These are phyloP conservation scores for Steatornis caripensis DNA, from an alignment of 2,113 vertebrate species.

Conservation along the genomic window DNA sequence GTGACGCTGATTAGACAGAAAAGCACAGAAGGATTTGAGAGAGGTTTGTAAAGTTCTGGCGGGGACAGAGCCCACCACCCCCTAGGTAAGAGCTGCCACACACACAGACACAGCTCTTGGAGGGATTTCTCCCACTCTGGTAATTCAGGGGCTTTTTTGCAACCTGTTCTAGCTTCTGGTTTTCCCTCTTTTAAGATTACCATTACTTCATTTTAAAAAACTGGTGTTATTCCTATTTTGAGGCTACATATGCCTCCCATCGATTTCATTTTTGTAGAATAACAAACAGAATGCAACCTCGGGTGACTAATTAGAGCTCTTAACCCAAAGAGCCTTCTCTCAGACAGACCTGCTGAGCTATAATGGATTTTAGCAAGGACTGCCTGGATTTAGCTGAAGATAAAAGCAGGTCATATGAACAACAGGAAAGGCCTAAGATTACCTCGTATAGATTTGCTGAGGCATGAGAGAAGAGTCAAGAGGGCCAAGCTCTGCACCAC, in stretches of 20 bases:
- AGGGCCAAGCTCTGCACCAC: neutral
- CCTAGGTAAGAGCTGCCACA: neutral
- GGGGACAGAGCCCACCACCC: neutral
- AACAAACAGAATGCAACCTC: neutral
- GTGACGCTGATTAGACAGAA: neutral
- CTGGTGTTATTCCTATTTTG: neutral
- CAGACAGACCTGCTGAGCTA: neutral
- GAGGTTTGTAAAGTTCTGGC: neutral
- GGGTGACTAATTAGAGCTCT: neutral
- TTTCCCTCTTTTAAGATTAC: neutral
- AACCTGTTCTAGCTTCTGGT: neutral
- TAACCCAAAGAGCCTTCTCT: neutral
- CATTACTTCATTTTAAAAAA: neutral
- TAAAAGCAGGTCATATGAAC: neutral
- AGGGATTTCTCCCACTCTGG: neutral
- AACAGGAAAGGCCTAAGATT: neutral
- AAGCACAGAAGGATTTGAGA: neutral
- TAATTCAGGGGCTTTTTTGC: neutral
- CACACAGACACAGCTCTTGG: neutral
- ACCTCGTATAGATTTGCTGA: neutral
- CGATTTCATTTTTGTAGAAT: neutral
- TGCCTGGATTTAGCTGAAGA: neutral
- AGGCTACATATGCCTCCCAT: neutral
- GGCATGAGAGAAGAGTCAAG: neutral
- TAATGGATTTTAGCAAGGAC: neutral